Evolutionary conservation across 2,888 invertebrate species (phyloP).

Genomic region (Blastobasis lacticolella): DNA sequence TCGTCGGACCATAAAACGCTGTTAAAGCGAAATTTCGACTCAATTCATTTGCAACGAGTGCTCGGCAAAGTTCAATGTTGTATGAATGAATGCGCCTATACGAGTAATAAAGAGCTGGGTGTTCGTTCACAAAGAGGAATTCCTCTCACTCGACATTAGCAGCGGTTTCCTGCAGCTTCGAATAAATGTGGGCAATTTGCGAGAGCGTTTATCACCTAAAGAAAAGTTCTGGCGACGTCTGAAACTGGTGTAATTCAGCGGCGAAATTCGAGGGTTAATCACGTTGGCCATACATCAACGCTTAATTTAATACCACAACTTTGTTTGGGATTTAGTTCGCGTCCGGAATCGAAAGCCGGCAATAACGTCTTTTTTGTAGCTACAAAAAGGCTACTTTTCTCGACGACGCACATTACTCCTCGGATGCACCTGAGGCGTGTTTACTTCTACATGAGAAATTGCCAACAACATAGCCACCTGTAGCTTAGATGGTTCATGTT

Average conservation of each 20-base stretch:
- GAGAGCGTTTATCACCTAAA: constrained; percentile 68
- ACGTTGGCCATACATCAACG: constrained; percentile 52
- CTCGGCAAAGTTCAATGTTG: constrained; percentile 40
- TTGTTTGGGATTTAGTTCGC: constrained; percentile 36
- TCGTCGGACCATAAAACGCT: constrained; percentile 41
- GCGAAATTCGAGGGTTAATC: constrained; percentile 61
- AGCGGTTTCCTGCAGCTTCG: constrained; percentile 48
- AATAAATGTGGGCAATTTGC: constrained; percentile 68
- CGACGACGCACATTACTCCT: too few species aligned
- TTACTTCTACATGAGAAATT: too few species aligned
- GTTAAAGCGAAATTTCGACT: constrained; percentile 38
- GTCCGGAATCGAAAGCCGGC: not conserved
- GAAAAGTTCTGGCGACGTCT: constrained; percentile 65
- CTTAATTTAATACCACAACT: constrained; percentile 55
- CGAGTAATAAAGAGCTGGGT: constrained; percentile 16
- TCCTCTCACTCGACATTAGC: constrained; percentile 49
- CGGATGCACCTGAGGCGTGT: too few species aligned
- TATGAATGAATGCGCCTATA: constrained; percentile 37
- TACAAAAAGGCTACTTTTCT: too few species aligned
- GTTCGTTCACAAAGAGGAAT: constrained; percentile 38
- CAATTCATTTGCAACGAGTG: constrained; percentile 43
- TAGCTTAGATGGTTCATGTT: too few species aligned
- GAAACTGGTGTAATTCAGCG: constrained; percentile 58
- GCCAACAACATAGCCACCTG: too few species aligned
- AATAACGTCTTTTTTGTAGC: too few species aligned